Evolutionary conservation across 2,113 vertebrate species (phyloP).

Genomic region (Tor tambroides): DNA sequence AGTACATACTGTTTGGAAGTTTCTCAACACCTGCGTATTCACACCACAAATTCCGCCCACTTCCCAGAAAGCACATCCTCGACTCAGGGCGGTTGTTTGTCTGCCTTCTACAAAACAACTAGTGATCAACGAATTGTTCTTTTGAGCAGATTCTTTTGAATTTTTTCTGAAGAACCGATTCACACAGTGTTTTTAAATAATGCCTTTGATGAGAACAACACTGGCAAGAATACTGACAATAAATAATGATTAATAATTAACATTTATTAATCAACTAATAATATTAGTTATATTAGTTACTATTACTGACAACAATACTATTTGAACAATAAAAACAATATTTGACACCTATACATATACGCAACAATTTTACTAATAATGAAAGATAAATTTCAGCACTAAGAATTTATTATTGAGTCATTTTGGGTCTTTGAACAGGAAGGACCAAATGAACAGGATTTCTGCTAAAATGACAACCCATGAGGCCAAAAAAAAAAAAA

Average conservation of each 20-base stretch:
- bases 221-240: not conserved
- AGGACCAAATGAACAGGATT: not conserved
- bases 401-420: not conserved
- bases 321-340: not conserved
- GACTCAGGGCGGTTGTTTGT: not conserved
- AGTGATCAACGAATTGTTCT: not conserved
- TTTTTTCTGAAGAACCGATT: not conserved
- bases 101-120: not conserved
- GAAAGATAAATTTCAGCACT: not conserved
- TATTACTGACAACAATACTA: not conserved
- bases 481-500: not conserved
- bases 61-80: slow-evolving; percentile 6
- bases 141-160: not conserved
- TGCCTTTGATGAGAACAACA: not conserved
- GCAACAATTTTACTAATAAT: not conserved
- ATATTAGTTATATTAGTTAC: not conserved
- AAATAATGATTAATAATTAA: not conserved
- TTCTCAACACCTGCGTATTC: slow-evolving; percentile 12
- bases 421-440: not conserved
- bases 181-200: not conserved
- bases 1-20: not conserved
- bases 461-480: not conserved
- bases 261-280: not conserved
- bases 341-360: not conserved
- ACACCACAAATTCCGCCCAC: slow-evolving; percentile 13